These are phyloP conservation scores for Sebastolobus altivelis DNA, from an alignment of 2,797 vertebrate species.

Conservation along the genomic window DNA sequence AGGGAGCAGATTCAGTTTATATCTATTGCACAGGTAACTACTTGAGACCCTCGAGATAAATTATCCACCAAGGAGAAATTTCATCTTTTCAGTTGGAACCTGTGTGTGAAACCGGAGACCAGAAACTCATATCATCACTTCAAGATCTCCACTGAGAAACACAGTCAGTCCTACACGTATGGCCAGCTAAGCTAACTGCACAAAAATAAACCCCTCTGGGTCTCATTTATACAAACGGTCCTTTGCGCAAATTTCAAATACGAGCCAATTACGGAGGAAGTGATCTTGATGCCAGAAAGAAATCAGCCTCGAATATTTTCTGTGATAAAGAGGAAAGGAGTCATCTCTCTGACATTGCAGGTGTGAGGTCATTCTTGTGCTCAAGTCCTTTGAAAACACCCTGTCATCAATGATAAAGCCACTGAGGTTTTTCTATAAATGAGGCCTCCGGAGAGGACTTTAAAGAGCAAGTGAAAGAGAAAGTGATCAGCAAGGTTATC, in stretches of 20 bases:
- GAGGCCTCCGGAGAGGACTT: slow-evolving; percentile 19
- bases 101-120: background rate
- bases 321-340: background rate
- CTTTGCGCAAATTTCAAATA: background rate
- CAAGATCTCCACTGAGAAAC: slow-evolving; percentile 2
- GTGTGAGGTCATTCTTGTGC: background rate
- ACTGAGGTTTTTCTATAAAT: background rate
- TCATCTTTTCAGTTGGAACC: background rate
- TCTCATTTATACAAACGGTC: slow-evolving; percentile 10
- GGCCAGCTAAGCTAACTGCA: slow-evolving; percentile 3
- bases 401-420: background rate
- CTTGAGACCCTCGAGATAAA: background rate
- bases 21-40: background rate
- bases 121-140: background rate
- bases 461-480: slow-evolving; percentile 9
- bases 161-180: background rate
- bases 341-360: background rate
- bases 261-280: background rate
- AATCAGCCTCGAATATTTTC: background rate
- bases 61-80: background rate
- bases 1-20: background rate
- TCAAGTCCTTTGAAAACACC: background rate
- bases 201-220: slow-evolving; percentile 32
- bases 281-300: background rate
- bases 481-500: slow-evolving; percentile 29